Evolutionary conservation across 2,888 invertebrate species (phyloP), one percentile per base, ranked within the genome.

Genomic region (Ectemnius cavifrons): DNA sequence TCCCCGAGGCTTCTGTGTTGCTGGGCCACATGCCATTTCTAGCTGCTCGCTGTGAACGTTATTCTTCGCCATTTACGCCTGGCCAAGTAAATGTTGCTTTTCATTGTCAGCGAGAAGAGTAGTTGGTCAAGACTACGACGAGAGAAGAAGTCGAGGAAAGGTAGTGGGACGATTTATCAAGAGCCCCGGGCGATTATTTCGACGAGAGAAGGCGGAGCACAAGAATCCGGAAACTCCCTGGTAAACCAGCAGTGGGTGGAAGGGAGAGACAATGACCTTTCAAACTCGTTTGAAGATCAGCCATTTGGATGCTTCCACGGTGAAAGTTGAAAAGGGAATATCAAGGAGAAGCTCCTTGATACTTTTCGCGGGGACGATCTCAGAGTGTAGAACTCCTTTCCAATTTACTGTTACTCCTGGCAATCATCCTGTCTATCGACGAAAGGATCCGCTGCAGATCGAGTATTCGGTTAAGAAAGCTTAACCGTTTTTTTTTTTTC

Each of bases 281-380:
- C 49, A 46, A 58, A 63, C 52, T 64, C 47, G 70, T 20, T 18
- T 47, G 65, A 63, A 52, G 47, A 65, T 72, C 71, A 57, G 56
- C 37, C 64, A 56, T 61, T 37, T 52, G 23, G 61, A 61, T 57
- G 64, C 63, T 70, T 71, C 37, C 37, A 63, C 16, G 60, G 67
- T 20, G 68, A 71, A 67, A 71, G 71, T 73, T 70, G 68, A 73
- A 73, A 71, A 77, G 75, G 63, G 67, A 20, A 59, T 63, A 57
- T 27, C 71, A 64, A 58, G 23, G 59, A 47, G 45, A 20, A 20
- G 14, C 45, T 18, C 28, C 45, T 46, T 28, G 61, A 46, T 46
- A 62, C 45, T 18, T 16, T n/a, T 46, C 16, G 16, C 27, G 63
- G 47, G 27, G 20, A 23, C 14, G 16, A 52, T 16, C 52, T 52